Base-by-base conservation (phyloP, 2,888 invertebrate species). In the Tinea semifulvella region DNA sequence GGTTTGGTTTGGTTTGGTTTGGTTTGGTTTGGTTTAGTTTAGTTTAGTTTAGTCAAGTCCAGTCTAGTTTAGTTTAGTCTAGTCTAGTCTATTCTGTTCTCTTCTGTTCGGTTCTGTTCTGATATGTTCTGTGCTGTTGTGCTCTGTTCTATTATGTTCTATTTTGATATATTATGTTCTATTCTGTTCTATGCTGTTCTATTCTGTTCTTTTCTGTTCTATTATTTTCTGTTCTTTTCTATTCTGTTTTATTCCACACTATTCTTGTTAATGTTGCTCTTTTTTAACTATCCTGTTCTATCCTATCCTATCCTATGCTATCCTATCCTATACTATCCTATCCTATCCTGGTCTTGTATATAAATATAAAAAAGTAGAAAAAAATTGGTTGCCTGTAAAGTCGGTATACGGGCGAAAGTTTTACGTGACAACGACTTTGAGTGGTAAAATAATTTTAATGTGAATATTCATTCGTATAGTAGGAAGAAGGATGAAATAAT, bases 111-210 rank as follows among this genome's bases (percentile, higher is more conserved):
- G 11, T 31, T 31, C 31, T 31, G 11, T 31, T 31, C 31, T 31
- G 11, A 10, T 31, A 6, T 31, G 11, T 31, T 31, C 31, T 31
- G 11, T 43, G 27, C 17, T 43, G 18, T 43, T 43, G 10, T 43
- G 11, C 31, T 43, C 17, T 43, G 18, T 28, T 43, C 8, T 43
- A 17, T 43, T 43, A 8, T 43, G 18, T 43, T 43, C 17, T 43
- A 17, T 43, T 43, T n/a, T 43, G n/a, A 18, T 43, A 3, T 43
- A 17, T 43, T 43, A 8, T 43, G 13, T 43, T 43, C 17, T 43
- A 17, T 43, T 43, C 28, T 43, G n/a, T 43, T 43, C 17, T 43
- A 17, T 43, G 27, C 28, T 43, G 18, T 43, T 43, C 28, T 43
- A 8, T 43, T 43, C 28, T 28, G 6, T 43, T 43, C 28, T 43